Conservation (phyloP, 2,113 vertebrate genomes). For the Promerops cafer region DNA sequence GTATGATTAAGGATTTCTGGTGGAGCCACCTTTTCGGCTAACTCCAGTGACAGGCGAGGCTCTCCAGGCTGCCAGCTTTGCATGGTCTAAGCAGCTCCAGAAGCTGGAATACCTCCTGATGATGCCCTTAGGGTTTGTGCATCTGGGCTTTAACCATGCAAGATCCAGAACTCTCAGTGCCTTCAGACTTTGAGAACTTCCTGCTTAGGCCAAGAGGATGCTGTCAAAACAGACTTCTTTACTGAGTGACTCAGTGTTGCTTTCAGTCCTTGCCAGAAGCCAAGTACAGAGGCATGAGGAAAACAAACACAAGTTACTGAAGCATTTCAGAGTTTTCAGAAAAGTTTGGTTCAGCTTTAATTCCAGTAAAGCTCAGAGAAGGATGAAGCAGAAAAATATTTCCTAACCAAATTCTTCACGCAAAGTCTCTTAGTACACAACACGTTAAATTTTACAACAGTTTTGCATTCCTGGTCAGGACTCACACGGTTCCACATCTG, state of each 20-base stretch:
- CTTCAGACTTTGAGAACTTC: slow-evolving; percentile 16
- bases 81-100: not conserved
- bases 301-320: slow-evolving; percentile 57
- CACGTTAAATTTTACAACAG: not conserved
- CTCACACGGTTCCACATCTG: not conserved
- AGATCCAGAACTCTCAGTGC: not conserved
- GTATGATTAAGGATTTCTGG: not conserved
- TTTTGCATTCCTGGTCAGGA: not conserved
- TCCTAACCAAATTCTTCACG: slow-evolving; percentile 17
- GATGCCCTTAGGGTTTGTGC: not conserved
- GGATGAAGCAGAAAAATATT: slow-evolving; percentile 16
- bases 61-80: not conserved
- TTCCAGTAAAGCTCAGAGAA: slow-evolving; percentile 41
- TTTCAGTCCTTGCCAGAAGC: slow-evolving; percentile 49
- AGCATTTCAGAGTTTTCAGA: slow-evolving; percentile 56
- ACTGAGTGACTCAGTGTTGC: slow-evolving; percentile 46
- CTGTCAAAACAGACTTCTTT: slow-evolving; percentile 57
- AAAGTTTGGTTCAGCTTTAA: slow-evolving; percentile 40
- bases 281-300: slow-evolving; percentile 41
- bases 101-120: not conserved
- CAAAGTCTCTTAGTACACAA: not conserved
- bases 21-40: not conserved
- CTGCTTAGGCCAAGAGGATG: not conserved
- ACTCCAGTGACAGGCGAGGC: not conserved
- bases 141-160: not conserved